phyloP scores from a whole-genome alignment of 2,888 invertebrate genomes.

The Drosophila neoperkinsi region DNA sequence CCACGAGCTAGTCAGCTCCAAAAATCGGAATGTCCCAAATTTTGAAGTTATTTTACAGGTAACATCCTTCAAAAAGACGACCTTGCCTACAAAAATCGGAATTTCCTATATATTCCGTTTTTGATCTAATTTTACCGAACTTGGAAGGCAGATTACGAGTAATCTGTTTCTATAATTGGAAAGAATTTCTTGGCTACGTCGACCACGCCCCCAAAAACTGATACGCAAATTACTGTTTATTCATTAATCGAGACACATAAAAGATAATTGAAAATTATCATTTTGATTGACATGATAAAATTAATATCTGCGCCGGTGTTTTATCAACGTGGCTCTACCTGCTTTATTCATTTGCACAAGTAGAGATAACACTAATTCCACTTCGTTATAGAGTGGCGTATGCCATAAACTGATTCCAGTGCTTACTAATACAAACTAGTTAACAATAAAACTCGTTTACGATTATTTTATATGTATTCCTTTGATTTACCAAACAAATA shows the following conservation, averaged over 20 bases:
- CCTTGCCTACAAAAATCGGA: not conserved
- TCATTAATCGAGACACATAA: not conserved
- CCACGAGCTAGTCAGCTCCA: not conserved
- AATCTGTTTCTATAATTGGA: not conserved
- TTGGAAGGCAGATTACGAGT: not conserved
- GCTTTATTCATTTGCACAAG: not conserved
- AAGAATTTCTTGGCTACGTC: not conserved
- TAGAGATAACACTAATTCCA: conserved; percentile 1
- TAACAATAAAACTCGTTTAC: not conserved
- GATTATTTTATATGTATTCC: not conserved
- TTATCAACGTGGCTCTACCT: not conserved
- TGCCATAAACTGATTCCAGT: not conserved
- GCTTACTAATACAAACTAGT: not conserved
- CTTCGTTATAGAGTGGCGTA: not conserved
- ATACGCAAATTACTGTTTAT: not conserved
- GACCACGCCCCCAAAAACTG: not conserved
- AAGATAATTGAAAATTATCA: not conserved
- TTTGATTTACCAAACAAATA: not conserved
- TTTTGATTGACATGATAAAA: not conserved
- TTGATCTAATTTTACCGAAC: not conserved
- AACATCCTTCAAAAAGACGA: not conserved
- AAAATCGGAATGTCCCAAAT: not conserved
- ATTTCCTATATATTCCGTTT: not conserved
- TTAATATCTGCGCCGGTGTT: not conserved
- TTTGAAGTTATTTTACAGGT: too few relatives aligned